phyloP scores from a whole-genome alignment of 2,888 invertebrate species.

The Bellardia pandia region DNA sequence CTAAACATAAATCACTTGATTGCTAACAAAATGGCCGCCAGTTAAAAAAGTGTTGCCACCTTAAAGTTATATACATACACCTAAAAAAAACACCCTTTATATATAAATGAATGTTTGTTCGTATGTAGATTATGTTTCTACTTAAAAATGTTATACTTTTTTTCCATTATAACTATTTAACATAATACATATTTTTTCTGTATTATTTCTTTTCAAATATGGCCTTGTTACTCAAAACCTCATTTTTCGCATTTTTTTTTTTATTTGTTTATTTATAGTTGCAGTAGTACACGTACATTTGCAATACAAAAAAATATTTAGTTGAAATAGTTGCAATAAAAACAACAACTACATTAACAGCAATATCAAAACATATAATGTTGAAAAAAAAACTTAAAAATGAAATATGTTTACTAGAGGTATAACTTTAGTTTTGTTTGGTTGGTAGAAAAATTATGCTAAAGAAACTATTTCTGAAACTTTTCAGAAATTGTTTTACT shows the following conservation, averaged over 20 bases:
- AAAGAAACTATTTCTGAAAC: too few species aligned
- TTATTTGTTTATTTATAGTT: constrained; percentile 28
- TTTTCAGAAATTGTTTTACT: too few species aligned
- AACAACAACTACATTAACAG: neutral
- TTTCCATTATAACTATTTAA: constrained; percentile 39
- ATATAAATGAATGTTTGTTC: neutral
- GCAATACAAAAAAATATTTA: constrained; percentile 17
- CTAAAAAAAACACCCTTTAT: too few species aligned
- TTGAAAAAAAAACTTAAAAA: neutral
- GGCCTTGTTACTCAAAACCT: constrained; percentile 79
- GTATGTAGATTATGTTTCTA: constrained; percentile 13
- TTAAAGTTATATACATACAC: too few species aligned
- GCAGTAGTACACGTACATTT: neutral
- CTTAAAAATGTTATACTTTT: constrained; percentile 23
- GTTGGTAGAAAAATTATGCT: too few species aligned
- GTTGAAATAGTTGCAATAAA: constrained; percentile 30
- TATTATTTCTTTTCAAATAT: constrained; percentile 28
- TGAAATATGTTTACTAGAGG: neutral
- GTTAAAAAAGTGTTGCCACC: too few species aligned
- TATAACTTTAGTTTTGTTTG: too few species aligned
- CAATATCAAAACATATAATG: constrained; percentile 10
- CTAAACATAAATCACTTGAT: too few species aligned
- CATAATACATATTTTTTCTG: neutral
- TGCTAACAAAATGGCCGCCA: too few species aligned
- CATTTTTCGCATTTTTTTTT: constrained; percentile 75